Percentiles rank a stretch among this genome's conserved stretches.
These are phyloP conservation scores for Sinosuthora webbiana DNA, from an alignment of 2,113 vertebrate species.

Conservation along the genomic window DNA sequence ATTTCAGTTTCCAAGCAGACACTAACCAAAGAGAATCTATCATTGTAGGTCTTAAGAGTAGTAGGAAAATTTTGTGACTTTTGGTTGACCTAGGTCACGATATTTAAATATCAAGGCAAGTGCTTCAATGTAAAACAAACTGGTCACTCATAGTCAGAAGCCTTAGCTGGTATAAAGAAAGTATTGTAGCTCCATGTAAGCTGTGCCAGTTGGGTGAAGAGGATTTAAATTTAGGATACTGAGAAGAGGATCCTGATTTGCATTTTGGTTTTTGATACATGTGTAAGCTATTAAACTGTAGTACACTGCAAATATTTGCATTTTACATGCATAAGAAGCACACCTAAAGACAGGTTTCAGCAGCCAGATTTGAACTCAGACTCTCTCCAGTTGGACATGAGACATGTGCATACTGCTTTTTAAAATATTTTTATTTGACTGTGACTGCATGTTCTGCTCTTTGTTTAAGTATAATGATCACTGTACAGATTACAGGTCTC, in stretches of 20 bases:
- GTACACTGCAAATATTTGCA: background rate
- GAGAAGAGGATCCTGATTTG: background rate
- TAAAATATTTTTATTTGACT: background rate
- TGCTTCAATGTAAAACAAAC: background rate
- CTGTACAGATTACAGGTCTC: background rate
- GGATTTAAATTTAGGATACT: background rate
- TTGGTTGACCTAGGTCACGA: background rate
- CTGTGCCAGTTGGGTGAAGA: background rate
- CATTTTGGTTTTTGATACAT: background rate
- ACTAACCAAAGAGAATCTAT: background rate
- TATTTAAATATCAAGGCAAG: background rate
- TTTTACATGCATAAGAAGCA: background rate
- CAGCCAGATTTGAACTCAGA: background rate
- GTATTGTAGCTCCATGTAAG: background rate
- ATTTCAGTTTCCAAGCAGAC: background rate
- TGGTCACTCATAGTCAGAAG: background rate
- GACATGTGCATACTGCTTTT: background rate
- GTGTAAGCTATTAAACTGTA: background rate
- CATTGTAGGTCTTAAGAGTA: background rate
- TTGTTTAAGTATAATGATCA: background rate
- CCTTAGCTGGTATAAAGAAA: background rate
- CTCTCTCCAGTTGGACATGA: background rate
- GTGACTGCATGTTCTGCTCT: background rate
- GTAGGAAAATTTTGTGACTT: background rate
- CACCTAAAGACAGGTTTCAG: background rate